These are phyloP conservation scores for Priocnemis perturbator DNA, from an alignment of 2,888 invertebrate species.

Conservation along the genomic window DNA sequence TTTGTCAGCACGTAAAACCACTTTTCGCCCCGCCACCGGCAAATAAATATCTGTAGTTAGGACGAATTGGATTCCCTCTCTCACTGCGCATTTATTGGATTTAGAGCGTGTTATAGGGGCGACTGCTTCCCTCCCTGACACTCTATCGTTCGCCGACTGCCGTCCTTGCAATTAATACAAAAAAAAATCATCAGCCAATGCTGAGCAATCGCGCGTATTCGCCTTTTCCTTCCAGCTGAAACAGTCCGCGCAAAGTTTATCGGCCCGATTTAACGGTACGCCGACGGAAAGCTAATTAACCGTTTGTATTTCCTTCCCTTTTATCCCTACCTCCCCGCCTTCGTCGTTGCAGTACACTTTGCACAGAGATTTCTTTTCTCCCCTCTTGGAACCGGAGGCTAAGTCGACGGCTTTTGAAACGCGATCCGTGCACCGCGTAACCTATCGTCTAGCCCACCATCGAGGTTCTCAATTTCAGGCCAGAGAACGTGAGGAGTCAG, in stretches of 20 bases:
- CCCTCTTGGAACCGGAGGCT: constrained; percentile 34
- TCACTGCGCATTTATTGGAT: too few species aligned
- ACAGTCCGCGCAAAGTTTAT: too few species aligned
- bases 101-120: too few species aligned
- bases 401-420: constrained; percentile 63
- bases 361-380: neutral
- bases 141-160: too few species aligned
- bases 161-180: too few species aligned
- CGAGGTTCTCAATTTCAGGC: constrained; percentile 56
- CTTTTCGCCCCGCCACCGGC: constrained; percentile 29
- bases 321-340: neutral
- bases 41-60: constrained; percentile 25
- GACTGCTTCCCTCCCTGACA: too few species aligned
- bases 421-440: constrained; percentile 56
- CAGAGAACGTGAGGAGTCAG: constrained; percentile 25
- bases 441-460: constrained; percentile 56
- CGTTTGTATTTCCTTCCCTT: neutral
- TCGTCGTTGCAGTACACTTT: too few species aligned
- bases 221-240: too few species aligned
- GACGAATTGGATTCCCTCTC: neutral
- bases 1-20: constrained; percentile 36
- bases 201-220: too few species aligned
- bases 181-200: too few species aligned
- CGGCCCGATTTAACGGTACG: too few species aligned
- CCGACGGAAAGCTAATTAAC: too few species aligned